A percentile compares a stretch with the other conserved stretches of the same genome.
Conservation (phyloP, 2,888 invertebrate species). For the Clepsis dumicolana region DNA sequence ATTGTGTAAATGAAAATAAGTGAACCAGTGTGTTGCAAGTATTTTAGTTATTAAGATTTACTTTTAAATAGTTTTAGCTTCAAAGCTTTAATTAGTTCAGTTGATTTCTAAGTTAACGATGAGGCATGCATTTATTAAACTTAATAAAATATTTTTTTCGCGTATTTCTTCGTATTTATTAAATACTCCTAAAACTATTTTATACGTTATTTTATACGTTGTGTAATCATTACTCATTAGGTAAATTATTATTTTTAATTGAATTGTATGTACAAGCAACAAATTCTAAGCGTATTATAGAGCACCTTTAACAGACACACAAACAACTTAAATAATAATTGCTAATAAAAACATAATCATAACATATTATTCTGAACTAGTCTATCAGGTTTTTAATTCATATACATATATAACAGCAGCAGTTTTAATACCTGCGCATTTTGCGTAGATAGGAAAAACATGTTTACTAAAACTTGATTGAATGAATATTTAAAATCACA, state of each 20-base stretch:
- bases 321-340: conserved; percentile 1
- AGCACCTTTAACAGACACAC: no score
- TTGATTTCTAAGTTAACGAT: neutral
- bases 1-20: neutral
- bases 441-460: neutral
- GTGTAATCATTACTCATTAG: no score
- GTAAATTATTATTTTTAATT: neutral
- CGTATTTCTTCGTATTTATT: neutral
- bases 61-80: conserved; percentile 5
- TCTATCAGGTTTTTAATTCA: neutral
- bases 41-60: conserved; percentile 15
- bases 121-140: conserved; percentile 31
- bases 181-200: no score
- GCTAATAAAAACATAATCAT: neutral
- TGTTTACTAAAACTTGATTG: neutral
- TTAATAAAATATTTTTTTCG: conserved; percentile 19
- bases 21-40: neutral
- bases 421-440: neutral
- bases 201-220: no score
- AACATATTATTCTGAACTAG: neutral
- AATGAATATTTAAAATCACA: no score
- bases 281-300: no score
- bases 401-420: neutral
- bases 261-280: neutral
- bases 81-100: conserved; percentile 37